Conservation (phyloP, 1,140 invertebrate genomes). For the Macrosteles quadrilineatus region DNA sequence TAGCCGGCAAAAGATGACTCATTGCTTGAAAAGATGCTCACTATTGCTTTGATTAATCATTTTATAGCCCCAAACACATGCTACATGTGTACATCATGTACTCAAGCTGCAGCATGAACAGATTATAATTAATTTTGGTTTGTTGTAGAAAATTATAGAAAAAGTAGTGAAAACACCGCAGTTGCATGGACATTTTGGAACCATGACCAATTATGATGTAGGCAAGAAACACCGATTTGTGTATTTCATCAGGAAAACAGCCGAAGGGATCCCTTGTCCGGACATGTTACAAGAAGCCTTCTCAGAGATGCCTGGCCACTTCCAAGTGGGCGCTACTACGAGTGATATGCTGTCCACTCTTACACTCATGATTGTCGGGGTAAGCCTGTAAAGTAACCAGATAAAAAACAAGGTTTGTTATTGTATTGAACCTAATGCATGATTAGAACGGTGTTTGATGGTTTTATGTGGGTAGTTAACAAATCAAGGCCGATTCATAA, state of each 20-base stretch:
- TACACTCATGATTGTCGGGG: conserved; percentile 30
- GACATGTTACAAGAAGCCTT: conserved; percentile 54
- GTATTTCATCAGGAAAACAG: conserved; percentile 65
- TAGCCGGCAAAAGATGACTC: too few relatives aligned
- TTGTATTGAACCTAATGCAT: too few relatives aligned
- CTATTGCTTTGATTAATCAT: too few relatives aligned
- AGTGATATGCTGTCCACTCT: conserved; percentile 54
- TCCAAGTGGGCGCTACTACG: conserved; percentile 62
- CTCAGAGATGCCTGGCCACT: conserved; percentile 61
- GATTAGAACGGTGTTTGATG: too few relatives aligned
- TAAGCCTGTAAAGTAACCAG: too few relatives aligned
- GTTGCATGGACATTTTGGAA: conserved; percentile 65
- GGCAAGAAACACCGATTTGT: conserved; percentile 58
- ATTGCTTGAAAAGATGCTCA: too few relatives aligned
- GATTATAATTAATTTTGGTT: conserved; percentile 29
- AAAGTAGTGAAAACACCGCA: conserved; percentile 64
- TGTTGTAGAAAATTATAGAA: conserved; percentile 62
- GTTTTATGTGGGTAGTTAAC: too few relatives aligned
- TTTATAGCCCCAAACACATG: too few relatives aligned
- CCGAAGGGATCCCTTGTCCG: conserved; percentile 58
- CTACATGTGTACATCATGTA: too few relatives aligned
- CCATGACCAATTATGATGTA: conserved; percentile 53
- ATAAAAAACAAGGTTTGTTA: too few relatives aligned
- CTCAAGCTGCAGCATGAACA: too few relatives aligned
- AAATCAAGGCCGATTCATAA: too few relatives aligned